Evolutionary conservation across 1,140 invertebrate species (phyloP), one percentile per base, ranked within the genome.

Genomic region (Cotesia glomerata): DNA sequence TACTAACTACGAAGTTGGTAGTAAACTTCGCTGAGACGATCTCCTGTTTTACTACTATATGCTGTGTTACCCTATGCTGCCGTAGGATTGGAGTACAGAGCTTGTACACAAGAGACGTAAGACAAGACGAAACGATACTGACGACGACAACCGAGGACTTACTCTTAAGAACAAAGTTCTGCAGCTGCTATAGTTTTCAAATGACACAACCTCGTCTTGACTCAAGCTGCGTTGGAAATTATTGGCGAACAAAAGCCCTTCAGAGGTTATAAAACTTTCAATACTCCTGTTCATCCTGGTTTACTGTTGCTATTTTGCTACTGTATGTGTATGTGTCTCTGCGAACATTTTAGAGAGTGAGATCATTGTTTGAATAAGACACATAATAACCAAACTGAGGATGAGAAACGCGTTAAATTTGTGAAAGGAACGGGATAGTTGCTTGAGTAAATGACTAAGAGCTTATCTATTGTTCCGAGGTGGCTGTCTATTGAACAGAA

Each of bases 381-480:
- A 13, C 32, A 62, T 14, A 32, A 61, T 61, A 32, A 32, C 18
- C 26, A 26, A 26, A 18, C 16, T 45, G 52, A 67, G n/a, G 49
- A 59, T 16, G 16, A 26, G 32, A 56, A 58, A 26, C 18, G 59
- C 66, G 66, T 73, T 54, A 64, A 73, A 66, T 69, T 64, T 59
- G 36, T 68, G 49, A 62, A 68, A 54, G 13, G 54, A 63, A 51
- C 58, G 49, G 64, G 32, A 61, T 49, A 39, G 59, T 73, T 64
- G 45, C n/a, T 49, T 58, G 18, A 34, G 45, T 67, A 58, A 58
- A 58, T 58, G 56, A 58, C 18, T 9, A 58, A 58, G 56, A 58
- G 56, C 18, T 58, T 26, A 16, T 11, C 56, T 58, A 58, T 58
- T 65, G 14, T 26, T 65, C 52, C 52, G 14, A 61, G 39, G 39